A percentile compares a stretch with the other conserved stretches of the same genome.
Conservation (phyloP, 2,113 vertebrate species). For the Uropsilus gracilis region DNA sequence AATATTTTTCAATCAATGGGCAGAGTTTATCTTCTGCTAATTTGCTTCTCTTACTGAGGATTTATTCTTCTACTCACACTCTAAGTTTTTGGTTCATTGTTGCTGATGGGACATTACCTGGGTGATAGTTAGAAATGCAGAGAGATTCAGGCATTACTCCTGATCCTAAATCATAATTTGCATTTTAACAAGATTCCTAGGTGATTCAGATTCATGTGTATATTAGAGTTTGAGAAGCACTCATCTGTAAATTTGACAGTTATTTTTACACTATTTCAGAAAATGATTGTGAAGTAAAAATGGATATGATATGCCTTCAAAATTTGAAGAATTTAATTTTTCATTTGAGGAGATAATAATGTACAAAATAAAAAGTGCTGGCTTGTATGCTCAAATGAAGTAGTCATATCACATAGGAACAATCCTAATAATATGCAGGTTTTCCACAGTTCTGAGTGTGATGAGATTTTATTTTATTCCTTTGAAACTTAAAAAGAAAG, state of each 20-base stretch:
- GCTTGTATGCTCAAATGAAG: background rate
- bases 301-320: background rate
- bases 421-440: background rate
- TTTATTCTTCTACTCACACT: background rate
- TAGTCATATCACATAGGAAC: background rate
- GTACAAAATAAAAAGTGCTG: background rate
- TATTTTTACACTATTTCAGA: constrained; percentile 29
- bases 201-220: background rate
- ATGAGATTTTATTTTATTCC: constrained; percentile 28
- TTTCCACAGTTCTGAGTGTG: background rate
- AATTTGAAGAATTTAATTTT: constrained; percentile 30
- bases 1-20: background rate
- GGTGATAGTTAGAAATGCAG: background rate
- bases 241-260: background rate
- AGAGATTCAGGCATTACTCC: background rate
- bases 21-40: background rate
- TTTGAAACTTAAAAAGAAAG: background rate
- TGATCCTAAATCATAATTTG: background rate
- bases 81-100: background rate
- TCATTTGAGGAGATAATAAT: background rate
- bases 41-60: background rate
- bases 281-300: background rate
- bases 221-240: background rate
- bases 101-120: background rate
- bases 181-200: background rate